These are phyloP conservation scores for Anastatus disparis DNA, from an alignment of 1,140 invertebrate genomes.

Conservation along the genomic window DNA sequence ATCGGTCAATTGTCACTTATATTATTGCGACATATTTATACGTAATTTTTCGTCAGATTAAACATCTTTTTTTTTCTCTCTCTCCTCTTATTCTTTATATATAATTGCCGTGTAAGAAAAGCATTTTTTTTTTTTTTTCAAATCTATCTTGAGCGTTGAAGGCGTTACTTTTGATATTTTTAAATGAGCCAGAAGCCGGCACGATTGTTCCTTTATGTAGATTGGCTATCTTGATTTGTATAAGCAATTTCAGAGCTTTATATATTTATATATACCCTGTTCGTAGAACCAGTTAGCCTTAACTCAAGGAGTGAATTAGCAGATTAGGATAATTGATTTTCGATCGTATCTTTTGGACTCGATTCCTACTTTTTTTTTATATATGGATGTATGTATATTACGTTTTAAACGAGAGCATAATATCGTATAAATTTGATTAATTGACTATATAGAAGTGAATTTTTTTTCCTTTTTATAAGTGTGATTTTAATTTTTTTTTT, in stretches of 20 bases:
- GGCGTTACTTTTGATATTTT: too few relatives aligned
- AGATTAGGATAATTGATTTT: not conserved
- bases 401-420: not conserved
- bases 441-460: too few relatives aligned
- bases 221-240: not conserved
- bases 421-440: too few relatives aligned
- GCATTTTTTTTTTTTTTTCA: not conserved
- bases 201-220: not conserved
- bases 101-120: too few relatives aligned
- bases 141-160: not conserved
- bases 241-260: not conserved
- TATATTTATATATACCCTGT: too few relatives aligned
- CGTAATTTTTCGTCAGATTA: conserved; percentile 2
- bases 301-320: not conserved
- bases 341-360: conserved; percentile 1
- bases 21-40: conserved; percentile 4
- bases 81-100: not conserved
- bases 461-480: too few relatives aligned
- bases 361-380: too few relatives aligned
- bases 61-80: not conserved
- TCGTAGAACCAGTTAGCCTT: too few relatives aligned
- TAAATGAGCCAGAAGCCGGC: too few relatives aligned
- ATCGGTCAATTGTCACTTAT: conserved; percentile 21
- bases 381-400: not conserved
- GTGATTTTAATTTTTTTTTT: too few relatives aligned